Percentiles rank a stretch among this genome's conserved stretches.
phyloP scores from a whole-genome alignment of 2,113 vertebrate genomes.

The Entosphenus tridentatus region DNA sequence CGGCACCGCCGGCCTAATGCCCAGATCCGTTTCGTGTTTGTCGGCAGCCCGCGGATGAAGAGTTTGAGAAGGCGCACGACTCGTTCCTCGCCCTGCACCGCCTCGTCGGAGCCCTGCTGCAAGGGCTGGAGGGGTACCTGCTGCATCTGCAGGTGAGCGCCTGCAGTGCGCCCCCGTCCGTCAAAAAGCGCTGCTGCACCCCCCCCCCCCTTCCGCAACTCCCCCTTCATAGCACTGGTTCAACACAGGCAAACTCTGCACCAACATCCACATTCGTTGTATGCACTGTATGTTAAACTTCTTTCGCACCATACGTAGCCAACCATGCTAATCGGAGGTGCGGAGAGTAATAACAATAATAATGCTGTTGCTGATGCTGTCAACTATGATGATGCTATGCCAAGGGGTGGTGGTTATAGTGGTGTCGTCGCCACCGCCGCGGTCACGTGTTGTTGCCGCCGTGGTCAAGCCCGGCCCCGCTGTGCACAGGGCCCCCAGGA shows the following conservation, averaged over 20 bases:
- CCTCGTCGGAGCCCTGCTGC: slow-evolving; percentile 80
- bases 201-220: too few species aligned
- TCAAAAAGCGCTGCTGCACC: not conserved
- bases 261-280: not conserved
- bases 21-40: not conserved
- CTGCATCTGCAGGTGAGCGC: slow-evolving; percentile 59
- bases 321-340: too few species aligned
- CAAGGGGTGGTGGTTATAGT: too few species aligned
- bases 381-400: too few species aligned
- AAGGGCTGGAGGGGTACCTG: slow-evolving; percentile 78
- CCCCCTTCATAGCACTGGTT: not conserved
- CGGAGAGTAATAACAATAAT: too few species aligned
- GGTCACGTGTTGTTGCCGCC: too few species aligned
- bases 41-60: slow-evolving; percentile 64
- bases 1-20: not conserved
- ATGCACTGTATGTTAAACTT: not conserved
- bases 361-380: too few species aligned
- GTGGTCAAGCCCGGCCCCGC: too few species aligned
- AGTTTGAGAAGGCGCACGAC: slow-evolving; percentile 75
- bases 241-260: not conserved
- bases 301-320: not conserved
- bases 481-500: too few species aligned
- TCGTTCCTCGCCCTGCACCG: slow-evolving; percentile 74
- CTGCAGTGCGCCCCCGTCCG: slow-evolving; percentile 6
- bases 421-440: too few species aligned